Evolutionary conservation across 2,888 invertebrate species (phyloP), one percentile per base, ranked within the genome.

Genomic region (Venusia cambrica): DNA sequence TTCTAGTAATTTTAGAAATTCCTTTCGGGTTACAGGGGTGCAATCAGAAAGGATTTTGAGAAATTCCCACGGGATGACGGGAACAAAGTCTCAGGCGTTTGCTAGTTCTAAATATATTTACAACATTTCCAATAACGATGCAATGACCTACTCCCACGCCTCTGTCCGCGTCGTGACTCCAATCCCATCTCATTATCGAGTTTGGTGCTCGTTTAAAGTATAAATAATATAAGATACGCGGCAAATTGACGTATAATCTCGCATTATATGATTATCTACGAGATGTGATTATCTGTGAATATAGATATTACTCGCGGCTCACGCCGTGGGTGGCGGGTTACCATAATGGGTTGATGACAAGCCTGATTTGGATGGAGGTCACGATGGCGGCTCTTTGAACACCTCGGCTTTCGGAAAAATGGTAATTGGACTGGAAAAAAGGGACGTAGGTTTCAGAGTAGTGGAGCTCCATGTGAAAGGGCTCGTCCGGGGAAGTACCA

Each of bases 241-340:
- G 70, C 70, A 78, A 81, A 81, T 78, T 80, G 84, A 78, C 73
- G 78, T 72, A 66, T 81, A 83, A 83, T 85, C 83, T 73, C 64
- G 71, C 60, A 66, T 65, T 37, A 31, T 26, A 26, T 35, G 28
- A 38, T 31, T 30, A 36, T 36, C 36, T 30, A 25, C n/a, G n/a
- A n/a, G n/a, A 25, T 36, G 61, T 71, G 71, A 79, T 81, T 80
- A 78, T 65, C 51, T 54, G 58, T 79, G 75, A 85, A 84, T 83
- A 81, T 79, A 83, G 80, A 84, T 76, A 83, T 85, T 85, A 83
- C 28, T 17, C 24, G 35, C n/a, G n/a, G n/a, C n/a, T 29, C 26
- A 37, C 45, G 30, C 50, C 42, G 51, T 67, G 69, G 64, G 63
- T 58, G 57, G 57, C 38, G 40, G 29, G 38, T 20, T 10, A 16